phyloP scores from a whole-genome alignment of 2,797 vertebrate genomes.

The Myotis vivesi region DNA sequence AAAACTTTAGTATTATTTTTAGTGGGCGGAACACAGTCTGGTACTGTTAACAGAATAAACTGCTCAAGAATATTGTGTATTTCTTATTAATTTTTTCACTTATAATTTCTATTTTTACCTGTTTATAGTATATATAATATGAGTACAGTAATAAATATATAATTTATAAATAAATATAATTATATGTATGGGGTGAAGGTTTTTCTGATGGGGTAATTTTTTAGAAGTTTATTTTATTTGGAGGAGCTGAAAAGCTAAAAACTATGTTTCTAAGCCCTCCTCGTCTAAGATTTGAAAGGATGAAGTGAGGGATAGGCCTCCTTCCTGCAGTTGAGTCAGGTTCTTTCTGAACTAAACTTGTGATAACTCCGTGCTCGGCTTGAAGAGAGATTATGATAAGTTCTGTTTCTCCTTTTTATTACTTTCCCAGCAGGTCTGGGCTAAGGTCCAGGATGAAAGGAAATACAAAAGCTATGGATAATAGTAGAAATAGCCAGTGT shows the following conservation, averaged over 20 bases:
- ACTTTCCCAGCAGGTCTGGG: not conserved
- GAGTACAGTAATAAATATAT: not conserved
- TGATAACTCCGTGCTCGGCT: not conserved
- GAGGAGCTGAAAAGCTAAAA: slow-evolving; percentile 13
- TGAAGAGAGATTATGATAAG: slow-evolving; percentile 49
- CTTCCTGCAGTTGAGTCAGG: not conserved
- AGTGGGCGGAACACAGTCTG: not conserved
- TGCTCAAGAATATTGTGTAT: not conserved
- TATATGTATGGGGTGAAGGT: not conserved
- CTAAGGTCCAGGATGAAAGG: not conserved
- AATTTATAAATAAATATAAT: not conserved
- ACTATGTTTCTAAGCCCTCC: not conserved
- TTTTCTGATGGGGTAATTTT: not conserved
- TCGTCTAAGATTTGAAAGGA: slow-evolving; percentile 28
- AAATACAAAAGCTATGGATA: not conserved
- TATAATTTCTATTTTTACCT: not conserved
- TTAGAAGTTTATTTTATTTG: not conserved
- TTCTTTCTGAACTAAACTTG: slow-evolving; percentile 44
- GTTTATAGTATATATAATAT: not conserved
- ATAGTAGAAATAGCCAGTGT: not conserved
- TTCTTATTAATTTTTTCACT: slow-evolving; percentile 9
- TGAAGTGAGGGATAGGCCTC: not conserved
- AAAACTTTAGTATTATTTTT: not conserved
- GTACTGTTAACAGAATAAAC: not conserved
- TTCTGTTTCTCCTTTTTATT: slow-evolving; percentile 50